Evolutionary conservation across 2,113 vertebrate species (phyloP), one percentile per base, ranked within the genome.

Genomic region (Hydrolagus affinis): DNA sequence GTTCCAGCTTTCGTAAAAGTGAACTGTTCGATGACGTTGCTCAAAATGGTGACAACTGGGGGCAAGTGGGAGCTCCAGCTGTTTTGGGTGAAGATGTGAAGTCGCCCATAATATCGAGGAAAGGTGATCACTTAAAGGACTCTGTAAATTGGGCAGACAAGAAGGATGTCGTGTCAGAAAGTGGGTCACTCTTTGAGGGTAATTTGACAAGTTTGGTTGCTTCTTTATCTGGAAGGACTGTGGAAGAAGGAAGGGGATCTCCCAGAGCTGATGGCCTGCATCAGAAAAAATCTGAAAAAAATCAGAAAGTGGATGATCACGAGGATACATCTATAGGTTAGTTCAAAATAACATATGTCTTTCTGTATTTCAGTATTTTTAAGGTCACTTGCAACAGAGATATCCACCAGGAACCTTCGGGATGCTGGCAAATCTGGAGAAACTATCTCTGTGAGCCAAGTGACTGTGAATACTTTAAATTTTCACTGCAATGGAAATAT

Each of bases 141-240:
- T 83, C 78, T 66, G 62, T 66, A 8, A 83, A 83, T 66, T 28
- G 78, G 28, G 25, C 62, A 83, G 78, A 83, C 6, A 83, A 83
- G 78, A 75, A 75, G 56, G 78, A 83, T 66, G 64, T 83, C 66
- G 17, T 83, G 25, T 64, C n/a, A 83, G 59, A 83, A n/a, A 66
- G 25, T 4, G 32, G 60, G 62, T 17, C 32, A 66, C 9, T 25
- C 19, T 66, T 83, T 19, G 66, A 64, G 32, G 78, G 66, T 83
- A 17, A 28, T 83, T 83, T 83, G 28, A 60, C 62, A 66, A 83
- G 60, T 19, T 4, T 83, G 8, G 59, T 83, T 30, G 78, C 64
- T 66, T 66, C 60, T 32, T 23, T 68, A 19, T 17, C 60, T 9
- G 32, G 78, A 21, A 28, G 25, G 62, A 19, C 62, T 30, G 25